Base-by-base conservation (phyloP, 1,140 invertebrate species). In the Cyphomyrmex costatus region DNA sequence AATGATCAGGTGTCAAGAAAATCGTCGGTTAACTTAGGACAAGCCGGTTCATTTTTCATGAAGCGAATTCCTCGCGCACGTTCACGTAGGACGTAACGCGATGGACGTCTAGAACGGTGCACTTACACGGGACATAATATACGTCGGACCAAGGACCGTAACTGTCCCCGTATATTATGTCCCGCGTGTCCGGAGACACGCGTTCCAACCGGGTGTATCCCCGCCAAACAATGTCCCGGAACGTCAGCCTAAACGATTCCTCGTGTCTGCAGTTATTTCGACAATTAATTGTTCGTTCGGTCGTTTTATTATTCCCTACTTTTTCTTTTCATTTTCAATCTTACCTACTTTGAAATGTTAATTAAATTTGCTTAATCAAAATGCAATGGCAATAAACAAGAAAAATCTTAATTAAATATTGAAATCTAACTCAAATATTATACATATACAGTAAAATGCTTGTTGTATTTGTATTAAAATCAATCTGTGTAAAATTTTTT, bases 81-180 rank as follows among this genome's bases (percentile, higher is more conserved):
- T 33, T 51, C 76, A n/a, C 63, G 30, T 65, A 36, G 33, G 16
- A 42, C 53, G 83, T 76, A 84, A 86, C 60, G 78, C 30, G 65
- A 58, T 51, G 58, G 82, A 46, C 60, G 58, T 58, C 30, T 56
- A n/a, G 66, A 71, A 60, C 56, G 46, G 30, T 53, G 33, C 92
- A 93, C 91, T 94, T 92, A 91, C 83, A 85, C 84, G 84, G 78
- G 78, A 86, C 86, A 91, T 92, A 91, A 94, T 94, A 93, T 94
- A 94, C 86, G 84, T 92, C 88, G 89, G 21, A 63, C 86, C 90
- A 87, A 68, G 88, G 86, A 91, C 90, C 88, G 92, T 92, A 93
- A 93, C 94, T 93, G 92, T 93, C 93, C 91, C 89, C 91, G 91
- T 94, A 94, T 93, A 93, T 94, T 93, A 94, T 91, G 92, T 92